Conservation (phyloP, 2,888 invertebrate genomes). For the Stenchaetothrips biformis region DNA sequence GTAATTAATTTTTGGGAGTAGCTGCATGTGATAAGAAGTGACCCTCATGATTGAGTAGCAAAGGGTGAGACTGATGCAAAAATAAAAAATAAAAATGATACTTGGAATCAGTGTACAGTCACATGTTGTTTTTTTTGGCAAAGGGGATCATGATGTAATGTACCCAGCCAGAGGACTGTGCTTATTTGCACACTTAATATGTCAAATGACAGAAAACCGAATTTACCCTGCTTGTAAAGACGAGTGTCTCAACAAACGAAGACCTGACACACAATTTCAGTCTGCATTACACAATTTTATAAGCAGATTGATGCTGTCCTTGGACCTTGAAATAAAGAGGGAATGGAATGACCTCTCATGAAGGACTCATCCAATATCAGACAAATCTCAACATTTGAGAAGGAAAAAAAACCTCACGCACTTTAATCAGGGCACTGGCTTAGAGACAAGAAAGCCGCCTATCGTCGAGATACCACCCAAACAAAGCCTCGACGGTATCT, state of each 20-base stretch:
- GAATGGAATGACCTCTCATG: conserved; percentile 11
- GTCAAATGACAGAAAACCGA: too few relatives aligned
- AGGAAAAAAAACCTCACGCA: neutral
- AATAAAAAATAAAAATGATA: too few relatives aligned
- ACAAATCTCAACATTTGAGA: neutral
- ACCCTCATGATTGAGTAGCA: neutral
- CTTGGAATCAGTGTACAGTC: too few relatives aligned
- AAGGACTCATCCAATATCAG: neutral
- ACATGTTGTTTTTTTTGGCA: too few relatives aligned
- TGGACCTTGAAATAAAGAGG: conserved; percentile 1
- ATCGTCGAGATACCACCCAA: neutral
- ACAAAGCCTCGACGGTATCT: neutral
- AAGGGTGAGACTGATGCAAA: too few relatives aligned
- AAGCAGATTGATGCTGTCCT: neutral
- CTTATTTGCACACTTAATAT: too few relatives aligned
- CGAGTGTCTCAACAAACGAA: neutral
- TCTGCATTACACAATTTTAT: neutral
- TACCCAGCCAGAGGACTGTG: too few relatives aligned
- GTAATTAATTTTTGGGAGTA: neutral
- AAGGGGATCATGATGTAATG: too few relatives aligned
- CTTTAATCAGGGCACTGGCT: too few relatives aligned
- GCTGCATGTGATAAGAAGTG: neutral
- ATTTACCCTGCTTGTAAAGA: too few relatives aligned
- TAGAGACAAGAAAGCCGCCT: neutral
- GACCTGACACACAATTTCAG: neutral